Evolutionary conservation across 2,888 invertebrate genomes (phyloP), one percentile per base, ranked within the genome.

Genomic region (Tachina grossa): DNA sequence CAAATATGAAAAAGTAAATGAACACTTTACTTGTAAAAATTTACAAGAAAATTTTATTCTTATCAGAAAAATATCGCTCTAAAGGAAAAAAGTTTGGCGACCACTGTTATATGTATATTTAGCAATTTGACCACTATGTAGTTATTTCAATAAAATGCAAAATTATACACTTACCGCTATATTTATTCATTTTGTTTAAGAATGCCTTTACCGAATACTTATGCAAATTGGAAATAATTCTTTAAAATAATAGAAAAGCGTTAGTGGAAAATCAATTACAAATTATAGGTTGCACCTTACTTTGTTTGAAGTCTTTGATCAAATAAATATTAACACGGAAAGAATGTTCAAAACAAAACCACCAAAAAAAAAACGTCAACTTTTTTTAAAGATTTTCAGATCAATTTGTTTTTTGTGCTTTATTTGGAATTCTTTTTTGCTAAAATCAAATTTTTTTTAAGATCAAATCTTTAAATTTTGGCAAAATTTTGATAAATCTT

Each of bases 281-380:
- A 39, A n/a, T 41, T 31, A 16, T 9, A 49, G 16, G 16, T n/a
- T 31, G 14, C 13, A 19, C 10, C 68, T 68, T 39, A 68, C 57
- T 47, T 59, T 59, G 8, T 66, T 49, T n/a, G 9, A 76, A 68
- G 49, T 49, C 39, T 69, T 47, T 9, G 13, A 45, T 61, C 53
- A 57, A 68, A 41, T 41, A 49, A 22, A 22, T 41, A 77, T 61
- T 8, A 77, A 31, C 45, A 63, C 55, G 14, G 19, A 81, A 59
- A 79, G 55, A 69, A 79, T 82, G 75, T 77, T 87, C 87, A 82
- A 86, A 88, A 85, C 82, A 87, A 87, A 84, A 88, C 83, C 88
- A 86, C 86, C 84, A 85, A 86, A 87, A 41, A 87, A 41, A 79
- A 74, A 86, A 87, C 68, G 74, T 63, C 22, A 45, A 57, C 16